Evolutionary conservation across 2,797 vertebrate species (phyloP), one percentile per base, ranked within the genome.

Genomic region (Erethizon dorsatum): DNA sequence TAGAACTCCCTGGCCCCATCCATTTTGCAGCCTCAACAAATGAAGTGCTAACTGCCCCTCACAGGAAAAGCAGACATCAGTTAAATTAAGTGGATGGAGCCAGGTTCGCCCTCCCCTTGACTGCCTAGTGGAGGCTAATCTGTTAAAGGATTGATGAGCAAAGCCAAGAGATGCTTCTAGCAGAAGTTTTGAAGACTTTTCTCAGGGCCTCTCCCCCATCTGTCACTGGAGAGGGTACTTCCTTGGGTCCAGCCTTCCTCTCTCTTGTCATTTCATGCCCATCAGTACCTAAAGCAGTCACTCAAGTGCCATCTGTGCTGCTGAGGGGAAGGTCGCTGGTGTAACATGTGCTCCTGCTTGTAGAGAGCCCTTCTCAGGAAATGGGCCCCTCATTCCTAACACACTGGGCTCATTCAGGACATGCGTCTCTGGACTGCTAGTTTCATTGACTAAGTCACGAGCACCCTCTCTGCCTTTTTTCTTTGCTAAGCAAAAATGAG

Each of bases 11-110:
- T 52, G 57, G 65, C 59, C 67, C 54, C 91, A 37, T 94, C 65
- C 1, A 17, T 93, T 92, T 83, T 71, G 24, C 83, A 73, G 85
- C 41, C 47, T 93, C 90, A 28, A 47, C 82, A 91, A 45, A 96
- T 78, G 78, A 84, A 94, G 57, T 65, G 47, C 82, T 94, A 85
- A 92, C 86, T 90, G 65, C 89, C 86, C 92, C 87, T 94, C 91
- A 20, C 33, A 57, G 52, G 80, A 89, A 67, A 17, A 54, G 92
- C 50, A 73, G 91, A 17, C 91, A 90, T 90, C 87, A 47, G 73
- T 69, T 92, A 96, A 93, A 88, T 65, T 82, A 91, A 96, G n/a
- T 45, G 85, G 45, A 41, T 24, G 31, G 22, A 86, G 31, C 75
- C 54, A 10, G 61, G 88, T 71, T 45, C 73, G 54, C 67, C 41